phyloP scores from a whole-genome alignment of 2,888 invertebrate species.

The Cybosia mesomella region DNA sequence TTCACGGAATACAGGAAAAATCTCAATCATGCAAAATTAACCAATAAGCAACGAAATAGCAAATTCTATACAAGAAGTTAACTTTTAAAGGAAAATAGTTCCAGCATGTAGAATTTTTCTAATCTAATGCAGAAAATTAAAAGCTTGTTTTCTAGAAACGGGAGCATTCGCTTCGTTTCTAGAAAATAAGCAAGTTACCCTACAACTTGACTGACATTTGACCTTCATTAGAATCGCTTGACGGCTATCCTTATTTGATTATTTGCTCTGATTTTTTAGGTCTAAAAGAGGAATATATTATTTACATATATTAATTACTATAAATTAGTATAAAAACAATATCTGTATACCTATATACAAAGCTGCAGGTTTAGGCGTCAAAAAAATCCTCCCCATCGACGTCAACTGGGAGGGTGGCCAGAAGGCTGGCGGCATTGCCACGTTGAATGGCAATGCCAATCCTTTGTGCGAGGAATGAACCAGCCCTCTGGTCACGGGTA shows the following conservation, averaged over 20 bases:
- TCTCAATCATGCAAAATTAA: neutral
- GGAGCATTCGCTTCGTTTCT: conserved; percentile 27
- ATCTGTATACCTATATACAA: no score
- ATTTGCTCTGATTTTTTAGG: conserved; percentile 2
- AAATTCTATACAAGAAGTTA: neutral
- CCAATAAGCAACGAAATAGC: neutral
- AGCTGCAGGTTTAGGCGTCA: no score
- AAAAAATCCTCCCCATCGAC: no score
- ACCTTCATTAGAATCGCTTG: conserved; percentile 4
- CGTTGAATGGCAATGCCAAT: no score
- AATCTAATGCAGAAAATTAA: conserved; percentile 7
- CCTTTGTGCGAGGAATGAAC: no score
- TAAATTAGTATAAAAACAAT: no score
- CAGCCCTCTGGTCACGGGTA: no score
- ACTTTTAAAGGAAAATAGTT: neutral
- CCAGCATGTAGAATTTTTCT: neutral
- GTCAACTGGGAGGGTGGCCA: no score
- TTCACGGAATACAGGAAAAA: no score
- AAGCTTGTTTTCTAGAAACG: conserved; percentile 24
- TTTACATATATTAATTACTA: no score
- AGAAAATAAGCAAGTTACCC: conserved; percentile 4
- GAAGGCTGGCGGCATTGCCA: no score
- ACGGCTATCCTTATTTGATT: conserved; percentile 1
- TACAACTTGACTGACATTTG: conserved; percentile 4
- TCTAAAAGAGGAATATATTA: neutral